Conservation (phyloP, 2,797 vertebrate species). For the Erpetoichthys calabaricus region DNA sequence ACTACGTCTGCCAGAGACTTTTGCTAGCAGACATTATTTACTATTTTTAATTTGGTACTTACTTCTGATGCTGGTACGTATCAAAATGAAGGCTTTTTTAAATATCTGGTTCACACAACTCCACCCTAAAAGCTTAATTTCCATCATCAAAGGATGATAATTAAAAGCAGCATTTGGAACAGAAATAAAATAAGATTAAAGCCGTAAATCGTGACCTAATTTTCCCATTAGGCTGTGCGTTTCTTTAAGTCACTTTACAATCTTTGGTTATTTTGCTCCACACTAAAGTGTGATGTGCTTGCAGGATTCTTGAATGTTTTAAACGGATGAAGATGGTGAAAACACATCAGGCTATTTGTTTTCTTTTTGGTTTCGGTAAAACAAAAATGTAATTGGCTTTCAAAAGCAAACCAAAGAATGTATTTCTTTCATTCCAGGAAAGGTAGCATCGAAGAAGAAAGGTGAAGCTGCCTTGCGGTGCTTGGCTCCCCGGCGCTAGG, state of each 20-base stretch:
- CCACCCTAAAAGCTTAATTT: no score
- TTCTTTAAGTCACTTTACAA: no score
- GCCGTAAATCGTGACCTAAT: constrained; percentile 27
- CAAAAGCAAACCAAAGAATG: constrained; percentile 15
- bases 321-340: constrained; percentile 15
- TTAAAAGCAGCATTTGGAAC: constrained; percentile 36
- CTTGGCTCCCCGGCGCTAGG: constrained; percentile 41
- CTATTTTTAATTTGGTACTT: no score
- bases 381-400: constrained; percentile 12
- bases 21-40: no score
- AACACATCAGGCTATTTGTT: constrained; percentile 22
- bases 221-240: constrained; percentile 42
- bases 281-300: no score
- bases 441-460: constrained; percentile 19
- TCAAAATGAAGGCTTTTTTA: no score
- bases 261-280: no score
- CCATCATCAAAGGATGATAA: constrained; percentile 1
- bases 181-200: constrained; percentile 39
- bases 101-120: no score
- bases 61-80: no score
- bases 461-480: constrained; percentile 13
- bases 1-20: no score
- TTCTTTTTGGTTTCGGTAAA: constrained; percentile 13
- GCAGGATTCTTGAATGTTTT: no score
- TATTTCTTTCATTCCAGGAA: constrained; percentile 27